Evolutionary conservation across 2,113 vertebrate species (phyloP).

Genomic region (Lophotis ruficrista): DNA sequence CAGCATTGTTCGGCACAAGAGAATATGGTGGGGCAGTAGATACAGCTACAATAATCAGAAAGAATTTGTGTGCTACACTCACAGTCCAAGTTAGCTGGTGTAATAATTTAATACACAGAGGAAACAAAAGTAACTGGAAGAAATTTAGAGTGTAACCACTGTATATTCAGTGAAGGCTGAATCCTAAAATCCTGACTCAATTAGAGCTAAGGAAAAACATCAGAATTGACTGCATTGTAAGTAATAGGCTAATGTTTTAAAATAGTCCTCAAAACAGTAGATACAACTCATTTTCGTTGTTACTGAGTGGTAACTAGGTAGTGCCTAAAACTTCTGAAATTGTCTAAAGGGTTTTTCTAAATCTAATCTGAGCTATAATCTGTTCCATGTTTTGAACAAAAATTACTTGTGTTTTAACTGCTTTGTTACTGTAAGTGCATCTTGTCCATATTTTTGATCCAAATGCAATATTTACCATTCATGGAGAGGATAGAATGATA

Average conservation of each 20-base stretch:
- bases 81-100: not conserved
- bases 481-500: rapidly evolving
- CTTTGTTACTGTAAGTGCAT: not conserved
- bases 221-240: not conserved
- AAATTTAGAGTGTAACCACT: not conserved
- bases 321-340: not conserved
- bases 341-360: not conserved
- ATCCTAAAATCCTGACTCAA: not conserved
- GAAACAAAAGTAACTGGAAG: not conserved
- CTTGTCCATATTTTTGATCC: not conserved
- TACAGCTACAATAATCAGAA: not conserved
- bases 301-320: not conserved
- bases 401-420: not conserved
- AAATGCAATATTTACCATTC: not conserved
- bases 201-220: not conserved
- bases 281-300: not conserved
- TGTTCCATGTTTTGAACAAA: not conserved
- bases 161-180: not conserved
- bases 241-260: not conserved
- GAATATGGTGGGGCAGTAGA: not conserved
- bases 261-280: not conserved
- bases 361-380: not conserved
- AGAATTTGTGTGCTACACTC: not conserved
- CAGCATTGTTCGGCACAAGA: not conserved
- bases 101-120: not conserved